Base-by-base conservation (phyloP, 1,140 invertebrate species). In the Triops longicaudatus region DNA sequence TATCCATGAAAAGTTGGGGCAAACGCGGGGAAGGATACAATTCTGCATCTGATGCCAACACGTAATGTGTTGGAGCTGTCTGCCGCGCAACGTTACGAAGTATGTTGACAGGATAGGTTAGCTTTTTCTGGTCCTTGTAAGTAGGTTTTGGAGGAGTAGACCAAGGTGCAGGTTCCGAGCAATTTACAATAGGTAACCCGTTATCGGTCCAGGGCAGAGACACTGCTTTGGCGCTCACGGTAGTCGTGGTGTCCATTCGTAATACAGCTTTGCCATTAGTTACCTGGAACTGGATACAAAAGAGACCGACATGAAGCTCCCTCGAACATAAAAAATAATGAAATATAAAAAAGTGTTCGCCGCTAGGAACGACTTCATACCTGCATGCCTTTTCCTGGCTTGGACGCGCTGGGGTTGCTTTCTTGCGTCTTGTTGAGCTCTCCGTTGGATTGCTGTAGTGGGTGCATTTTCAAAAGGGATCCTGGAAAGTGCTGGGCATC, bases 91-190 rank as follows among this genome's bases (percentile, higher is more conserved):
- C 88, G 82, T 96, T 96, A 11, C 94, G 85, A 0, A 91, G 93
- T 1, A 95, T 91, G 82, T 96, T 95, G 14, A 96, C 92, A 0
- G 94, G 94, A 83, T 96, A 96, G 0, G 93, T 83, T 0, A 95
- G 85, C 81, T 90, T 92, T 82, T 91, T 93, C 76, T 91, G 88
- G 26, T 87, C 88, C 42, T 93, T 94, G 83, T 93, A 95, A 80
- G 93, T 89, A 63, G 1, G 87, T 86, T 11, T 89, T 86, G 80
- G 78, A 6, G 78, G 78, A 14, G 91, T 91, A 1, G 86, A 82
- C 86, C 91, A 93, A 0, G 92, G 91, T 0, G 91, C 86, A 1
- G 87, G 86, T 9, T 86, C 80, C 1, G 89, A 86, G 81, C 92
- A 93, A 81, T 93, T 93, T n/a, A 79, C 78, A 26, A 81, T 88